Evolutionary conservation across 2,113 vertebrate species (phyloP).

Genomic region (Corydoras sp.): DNA sequence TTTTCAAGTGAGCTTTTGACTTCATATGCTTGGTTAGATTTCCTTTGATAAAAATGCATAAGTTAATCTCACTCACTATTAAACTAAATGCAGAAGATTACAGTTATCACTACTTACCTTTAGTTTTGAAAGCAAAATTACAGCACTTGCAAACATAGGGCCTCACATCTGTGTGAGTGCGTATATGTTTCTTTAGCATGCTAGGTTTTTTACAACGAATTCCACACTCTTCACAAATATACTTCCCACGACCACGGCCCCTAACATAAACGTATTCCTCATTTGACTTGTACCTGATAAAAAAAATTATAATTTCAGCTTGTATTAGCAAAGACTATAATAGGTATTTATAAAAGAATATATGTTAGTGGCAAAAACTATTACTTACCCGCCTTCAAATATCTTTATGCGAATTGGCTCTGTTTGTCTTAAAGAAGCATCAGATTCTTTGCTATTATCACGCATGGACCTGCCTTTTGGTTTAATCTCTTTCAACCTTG

Average conservation of each 20-base stretch:
- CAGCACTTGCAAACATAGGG: conserved; percentile 96
- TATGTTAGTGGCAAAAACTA: background rate
- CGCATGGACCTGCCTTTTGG: conserved; percentile 83
- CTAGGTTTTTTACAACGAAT: conserved; percentile 99
- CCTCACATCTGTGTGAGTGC: conserved; percentile 93
- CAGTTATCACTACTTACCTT: conserved; percentile 71
- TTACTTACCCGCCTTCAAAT: conserved; percentile 96
- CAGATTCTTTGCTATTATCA: conserved; percentile 90
- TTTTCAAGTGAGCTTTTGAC: conserved; percentile 98
- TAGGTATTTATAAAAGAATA: too few relatives aligned
- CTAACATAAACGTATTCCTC: conserved; percentile 98
- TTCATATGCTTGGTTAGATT: conserved; percentile 99
- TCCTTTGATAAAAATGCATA: conserved; percentile 60
- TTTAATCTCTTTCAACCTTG: conserved; percentile 81
- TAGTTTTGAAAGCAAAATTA: conserved; percentile 99
- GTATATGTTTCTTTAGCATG: conserved; percentile 98
- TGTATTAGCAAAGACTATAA: background rate
- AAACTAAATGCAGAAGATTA: background rate
- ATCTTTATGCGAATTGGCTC: conserved; percentile 94
- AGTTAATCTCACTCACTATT: background rate
- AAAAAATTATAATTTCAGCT: background rate
- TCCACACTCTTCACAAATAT: conserved; percentile 98
- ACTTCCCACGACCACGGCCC: conserved; percentile 94
- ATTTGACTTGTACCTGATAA: conserved; percentile 89
- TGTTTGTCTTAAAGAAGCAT: conserved; percentile 73